Evolutionary conservation across 2,113 vertebrate species (phyloP), one percentile per base, ranked within the genome.

Genomic region (Serinus canaria): DNA sequence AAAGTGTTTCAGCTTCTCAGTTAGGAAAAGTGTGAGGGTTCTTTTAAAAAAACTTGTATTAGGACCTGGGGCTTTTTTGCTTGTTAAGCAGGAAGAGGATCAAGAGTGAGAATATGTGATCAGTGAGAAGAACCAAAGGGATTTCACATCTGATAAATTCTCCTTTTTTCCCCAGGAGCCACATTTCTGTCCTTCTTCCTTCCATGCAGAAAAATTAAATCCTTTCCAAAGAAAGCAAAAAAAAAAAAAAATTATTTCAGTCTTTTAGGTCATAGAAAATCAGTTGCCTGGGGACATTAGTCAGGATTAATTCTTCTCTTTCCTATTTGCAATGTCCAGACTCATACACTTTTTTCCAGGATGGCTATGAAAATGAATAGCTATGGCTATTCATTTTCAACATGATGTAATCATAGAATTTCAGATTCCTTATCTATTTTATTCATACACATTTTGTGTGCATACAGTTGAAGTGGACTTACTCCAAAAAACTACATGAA

Each of bases 151-250:
- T 63, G 21, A 66, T 39, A 92, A 93, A 83, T 77, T 88, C 50
- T 63, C 37, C 46, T 80, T 92, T 96, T 33, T 92, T 80, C 50
- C 43, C 43, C 75, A n/a, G 13, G 14, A 92, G 46, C 30, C 21
- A 41, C 18, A 70, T 90, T 93, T 90, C 69, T 91, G 50, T 58
- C 23, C 43, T 75, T 19, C 72, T 83, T 92, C 68, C 58, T 91
- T 78, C 81, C 5, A 35, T 1, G 3, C 11, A 60, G 69, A 83
- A 83, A 91, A 82, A 44, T 4, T 5, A 17, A 53, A 64, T 73
- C 14, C 74, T 90, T 93, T 86, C 86, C 76, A 86, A 95, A 86
- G 35, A 55, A 92, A 94, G 37, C 31, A 90, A 72, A 21, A 33
- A 56, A 55, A 53, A 53, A 30, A 52, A 15, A 50, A 24, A 50